Base-by-base conservation (phyloP, 2,113 vertebrate species). In the Macquaria ambigua region DNA sequence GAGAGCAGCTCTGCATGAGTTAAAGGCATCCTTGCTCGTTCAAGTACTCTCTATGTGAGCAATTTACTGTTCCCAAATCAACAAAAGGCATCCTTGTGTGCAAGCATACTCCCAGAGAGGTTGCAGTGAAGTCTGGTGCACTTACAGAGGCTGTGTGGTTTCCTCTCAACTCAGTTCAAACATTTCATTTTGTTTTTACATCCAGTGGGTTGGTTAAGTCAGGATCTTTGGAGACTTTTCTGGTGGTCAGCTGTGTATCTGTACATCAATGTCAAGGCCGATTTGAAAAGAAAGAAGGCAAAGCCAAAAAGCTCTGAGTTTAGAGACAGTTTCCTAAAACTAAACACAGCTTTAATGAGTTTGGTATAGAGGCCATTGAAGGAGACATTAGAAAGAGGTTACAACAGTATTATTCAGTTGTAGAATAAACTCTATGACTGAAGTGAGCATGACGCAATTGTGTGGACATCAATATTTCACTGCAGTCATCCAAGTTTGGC, bases 21-120 rank as follows among this genome's bases (percentile, higher is more conserved):
- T 77, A 25, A 63, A 81, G 61, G 59, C 74, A 72, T 56, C 34
- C 34, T 37, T 67, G 59, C 59, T 68, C 50, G 62, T 69, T 74
- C 20, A 50, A 61, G 64, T 71, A 53, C 43, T 64, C 76, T 71
- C 64, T 53, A 48, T 58, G 67, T 84, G 67, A 73, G 52, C 81
- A 77, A 80, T 87, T 87, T 84, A 52, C 48, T 64, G 25, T 34
- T 50, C 68, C 77, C 56, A 63, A 39, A 37, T 46, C 77, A 55
- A 58, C 52, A 81, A 75, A 63, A 34, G 39, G 74, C 81, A 41
- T 75, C 71, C 63, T 62, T 50, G 73, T 81, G 53, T 62, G 67
- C 16, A 59, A 12, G 3, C 66, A 41, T 53, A 61, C 61, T 76
- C 59, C 66, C 66, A 73, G 12, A 52, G 37, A 75, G 39, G 31